Evolutionary conservation across 2,888 invertebrate genomes (phyloP), one percentile per base, ranked within the genome.

Genomic region (Atherix ibis): DNA sequence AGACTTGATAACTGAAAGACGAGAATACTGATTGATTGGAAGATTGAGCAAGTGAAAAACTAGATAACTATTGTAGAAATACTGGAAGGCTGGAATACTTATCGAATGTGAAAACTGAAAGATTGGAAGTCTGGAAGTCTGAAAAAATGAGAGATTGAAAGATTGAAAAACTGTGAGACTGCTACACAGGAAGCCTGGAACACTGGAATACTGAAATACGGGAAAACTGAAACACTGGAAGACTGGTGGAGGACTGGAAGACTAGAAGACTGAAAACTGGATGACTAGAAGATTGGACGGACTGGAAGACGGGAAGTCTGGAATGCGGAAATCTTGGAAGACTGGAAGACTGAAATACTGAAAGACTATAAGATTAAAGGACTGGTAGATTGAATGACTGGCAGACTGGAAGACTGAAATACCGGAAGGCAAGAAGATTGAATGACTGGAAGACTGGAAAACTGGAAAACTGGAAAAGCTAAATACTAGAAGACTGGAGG

Each of bases 261-360:
- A 16, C 17, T 30, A 16, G 15, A 13, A 30, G 30, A 30, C 30
- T 15, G 15, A 30, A 13, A 30, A 16, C 30, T 30, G 30, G n/a
- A 30, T 5, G 30, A 30, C 30, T 16, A 16, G 15, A 30, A 30
- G 30, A 30, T 10, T 30, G 30, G 15, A 30, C n/a, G 8, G 30
- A 30, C 30, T 30, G 30, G 15, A 30, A 13, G 30, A 22, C 22
- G 6, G 22, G 10, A 22, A 22, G 22, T 14, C 30, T 30, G 30
- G n/a, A 16, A 30, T 12, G 15, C 30, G 5, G 17, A 13, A 16
- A 30, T 5, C 5, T n/a, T 30, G 30, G 15, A 22, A 22, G 22
- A 30, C 30, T 30, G 30, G 15, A 30, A 13, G 17, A 30, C 30
- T 30, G 30, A 30, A 30, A 30, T 6, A 30, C 30, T 30, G 30